Conservation (phyloP, 2,888 invertebrate species). For the Drosophila setosimentum region DNA sequence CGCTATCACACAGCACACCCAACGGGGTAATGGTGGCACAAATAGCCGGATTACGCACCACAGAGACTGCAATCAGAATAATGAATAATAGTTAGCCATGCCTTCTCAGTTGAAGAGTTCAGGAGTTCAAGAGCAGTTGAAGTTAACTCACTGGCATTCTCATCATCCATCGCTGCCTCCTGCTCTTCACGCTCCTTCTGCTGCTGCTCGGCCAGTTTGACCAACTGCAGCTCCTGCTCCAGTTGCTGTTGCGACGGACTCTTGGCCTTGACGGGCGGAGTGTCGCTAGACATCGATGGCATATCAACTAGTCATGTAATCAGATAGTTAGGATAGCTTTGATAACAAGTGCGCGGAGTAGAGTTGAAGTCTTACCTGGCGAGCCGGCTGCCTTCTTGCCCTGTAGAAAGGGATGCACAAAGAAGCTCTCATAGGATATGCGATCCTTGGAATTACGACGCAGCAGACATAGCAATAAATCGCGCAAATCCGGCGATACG, state of each 20-base stretch:
- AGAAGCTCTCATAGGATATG: slow-evolving; percentile 98
- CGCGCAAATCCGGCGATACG: slow-evolving; percentile 95
- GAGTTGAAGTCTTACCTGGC: slow-evolving; percentile 82
- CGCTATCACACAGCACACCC: slow-evolving; percentile 86
- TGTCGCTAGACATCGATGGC: slow-evolving; percentile 79
- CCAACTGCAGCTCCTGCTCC: slow-evolving; percentile 82
- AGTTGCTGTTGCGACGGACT: slow-evolving; percentile 86
- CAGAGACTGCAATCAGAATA: slow-evolving; percentile 84
- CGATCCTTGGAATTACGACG: slow-evolving; percentile 97
- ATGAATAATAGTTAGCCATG: not conserved
- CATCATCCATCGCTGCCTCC: slow-evolving; percentile 72
- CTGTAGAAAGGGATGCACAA: slow-evolving; percentile 96
- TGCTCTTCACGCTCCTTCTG: slow-evolving; percentile 70
- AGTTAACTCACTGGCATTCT: slow-evolving; percentile 70
- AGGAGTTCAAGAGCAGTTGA: not conserved
- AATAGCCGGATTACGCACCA: slow-evolving; percentile 86
- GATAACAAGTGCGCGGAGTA: not conserved
- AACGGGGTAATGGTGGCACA: slow-evolving; percentile 87
- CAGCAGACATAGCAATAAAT: slow-evolving; percentile 93
- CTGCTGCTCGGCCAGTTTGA: slow-evolving; percentile 68
- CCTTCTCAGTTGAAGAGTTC: not conserved
- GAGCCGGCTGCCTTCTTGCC: slow-evolving; percentile 87
- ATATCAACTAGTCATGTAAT: slow-evolving; percentile 77
- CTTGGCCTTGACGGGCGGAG: slow-evolving; percentile 85
- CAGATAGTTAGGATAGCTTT: slow-evolving; percentile 10